phyloP scores from a whole-genome alignment of 2,888 invertebrate species.

The Agrotis segetum region DNA sequence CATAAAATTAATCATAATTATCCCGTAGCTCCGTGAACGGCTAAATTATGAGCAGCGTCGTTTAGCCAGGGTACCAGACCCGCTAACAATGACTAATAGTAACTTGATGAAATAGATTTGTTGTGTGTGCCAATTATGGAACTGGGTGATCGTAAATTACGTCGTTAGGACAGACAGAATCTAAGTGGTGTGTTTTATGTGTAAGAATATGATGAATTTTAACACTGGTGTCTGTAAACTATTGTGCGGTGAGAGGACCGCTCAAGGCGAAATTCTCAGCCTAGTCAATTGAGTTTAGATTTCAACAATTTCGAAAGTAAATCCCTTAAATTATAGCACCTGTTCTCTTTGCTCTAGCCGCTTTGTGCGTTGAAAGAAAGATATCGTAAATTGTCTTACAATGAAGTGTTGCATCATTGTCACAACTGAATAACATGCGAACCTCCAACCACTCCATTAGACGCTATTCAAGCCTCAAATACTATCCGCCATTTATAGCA shows the following conservation, averaged over 20 bases:
- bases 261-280: slow-evolving; percentile 24
- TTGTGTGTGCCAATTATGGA: slow-evolving; percentile 74
- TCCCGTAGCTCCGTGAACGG: slow-evolving; percentile 48
- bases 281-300: slow-evolving; percentile 13
- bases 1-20: slow-evolving; percentile 65
- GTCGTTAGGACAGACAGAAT: slow-evolving; percentile 61
- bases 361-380: slow-evolving; percentile 34
- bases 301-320: slow-evolving; percentile 21
- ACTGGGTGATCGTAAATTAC: slow-evolving; percentile 69
- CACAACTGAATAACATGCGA: slow-evolving; percentile 49
- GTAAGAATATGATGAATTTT: slow-evolving; percentile 58
- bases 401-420: slow-evolving; percentile 54
- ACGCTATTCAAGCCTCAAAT: slow-evolving; percentile 37
- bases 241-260: slow-evolving; percentile 41
- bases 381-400: slow-evolving; percentile 31
- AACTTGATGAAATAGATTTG: slow-evolving; percentile 70
- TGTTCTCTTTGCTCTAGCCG: slow-evolving; percentile 15
- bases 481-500: slow-evolving; percentile 44
- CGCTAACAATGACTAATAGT: slow-evolving; percentile 71
- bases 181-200: slow-evolving; percentile 55
- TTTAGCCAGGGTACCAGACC: slow-evolving; percentile 61
- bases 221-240: slow-evolving; percentile 36
- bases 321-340: slow-evolving; percentile 18
- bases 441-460: slow-evolving; percentile 44
- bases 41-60: slow-evolving; percentile 63